Evolutionary conservation across 30 jellyfish, hydroid and myxozoan genomes (phyloP), one percentile per base, ranked within the genome.

Genomic region (Morbakka virulenta): DNA sequence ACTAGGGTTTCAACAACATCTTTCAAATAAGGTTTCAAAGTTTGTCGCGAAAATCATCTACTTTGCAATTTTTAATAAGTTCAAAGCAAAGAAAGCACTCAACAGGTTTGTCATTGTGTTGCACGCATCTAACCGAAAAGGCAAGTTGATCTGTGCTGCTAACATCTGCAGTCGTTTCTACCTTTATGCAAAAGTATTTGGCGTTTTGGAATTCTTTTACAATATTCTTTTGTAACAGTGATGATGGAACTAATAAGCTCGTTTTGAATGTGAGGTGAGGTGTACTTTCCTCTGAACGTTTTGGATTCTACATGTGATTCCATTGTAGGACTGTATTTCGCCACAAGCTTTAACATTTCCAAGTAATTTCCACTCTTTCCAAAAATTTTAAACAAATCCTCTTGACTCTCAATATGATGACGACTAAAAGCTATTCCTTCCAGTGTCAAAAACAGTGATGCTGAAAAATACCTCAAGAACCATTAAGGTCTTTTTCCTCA

Each of bases 341-440:
- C 88, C 81, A 77, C 71, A 47, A 77, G 50, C 81, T 77, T 47
- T 32, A 77, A 52, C 88, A 77, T 20, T 61, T 77, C 88, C 88
- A 77, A 67, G 80, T 77, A 61, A 32, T 77, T 77, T 22, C 88
- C 88, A 62, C 88, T 77, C 62, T 77, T 77, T 28, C 64, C 70
- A 64, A 77, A 77, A 41, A 33, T 25, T 13, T n/a, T 29, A 41
- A 41, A 41, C 87, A 61, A 33, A 27, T 50, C 69, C 69, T 32
- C 81, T 77, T 77, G 88, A 52, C 88, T 77, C 32, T 57, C 88
- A 47, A 64, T 52, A 23, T 71, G 71, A 32, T 77, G 88, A 77
- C 79, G 70, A 28, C 88, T 77, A 52, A 77, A 61, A 9, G 88
- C 35, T 2, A 79, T 79, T 31, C 32, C 89, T 79, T 79, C 75